Conservation (phyloP, 2,888 invertebrate genomes). For the Leptopilina myrica region DNA sequence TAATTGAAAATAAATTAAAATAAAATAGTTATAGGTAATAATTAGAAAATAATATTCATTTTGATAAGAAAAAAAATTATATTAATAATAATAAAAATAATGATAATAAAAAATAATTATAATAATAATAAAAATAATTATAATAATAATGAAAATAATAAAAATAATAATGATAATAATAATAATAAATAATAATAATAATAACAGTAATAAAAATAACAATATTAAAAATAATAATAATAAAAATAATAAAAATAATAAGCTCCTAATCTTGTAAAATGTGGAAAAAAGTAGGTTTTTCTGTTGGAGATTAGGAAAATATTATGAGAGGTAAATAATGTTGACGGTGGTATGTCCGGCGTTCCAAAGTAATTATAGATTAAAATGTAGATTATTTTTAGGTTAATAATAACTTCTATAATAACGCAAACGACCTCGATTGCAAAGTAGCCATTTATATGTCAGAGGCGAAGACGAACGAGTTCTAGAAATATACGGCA, state of each 20-base stretch:
- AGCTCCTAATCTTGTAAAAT: background rate
- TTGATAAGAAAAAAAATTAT: too few species aligned
- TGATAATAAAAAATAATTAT: too few species aligned
- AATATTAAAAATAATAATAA: background rate
- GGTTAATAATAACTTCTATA: constrained; percentile 38
- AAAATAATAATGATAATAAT: too few species aligned
- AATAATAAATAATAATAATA: too few species aligned
- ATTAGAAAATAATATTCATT: too few species aligned
- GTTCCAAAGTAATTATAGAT: constrained; percentile 34
- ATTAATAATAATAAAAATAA: too few species aligned
- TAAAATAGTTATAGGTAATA: too few species aligned
- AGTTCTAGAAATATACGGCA: constrained; percentile 41
- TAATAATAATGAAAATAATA: too few species aligned
- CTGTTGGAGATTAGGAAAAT: background rate
- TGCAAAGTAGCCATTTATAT: constrained; percentile 38
- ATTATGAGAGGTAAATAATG: constrained; percentile 12
- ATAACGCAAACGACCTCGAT: constrained; percentile 35
- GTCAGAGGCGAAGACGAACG: constrained; percentile 38
- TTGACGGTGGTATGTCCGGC: constrained; percentile 9
- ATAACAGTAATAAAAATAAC: too few species aligned
- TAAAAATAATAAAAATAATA: background rate
- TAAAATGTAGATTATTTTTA: constrained; percentile 34
- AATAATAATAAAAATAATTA: too few species aligned
- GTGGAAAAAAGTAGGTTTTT: constrained; percentile 7
- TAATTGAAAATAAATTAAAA: too few species aligned